Evolutionary conservation across 1,140 invertebrate genomes (phyloP).

Genomic region (Maniola jurtina): DNA sequence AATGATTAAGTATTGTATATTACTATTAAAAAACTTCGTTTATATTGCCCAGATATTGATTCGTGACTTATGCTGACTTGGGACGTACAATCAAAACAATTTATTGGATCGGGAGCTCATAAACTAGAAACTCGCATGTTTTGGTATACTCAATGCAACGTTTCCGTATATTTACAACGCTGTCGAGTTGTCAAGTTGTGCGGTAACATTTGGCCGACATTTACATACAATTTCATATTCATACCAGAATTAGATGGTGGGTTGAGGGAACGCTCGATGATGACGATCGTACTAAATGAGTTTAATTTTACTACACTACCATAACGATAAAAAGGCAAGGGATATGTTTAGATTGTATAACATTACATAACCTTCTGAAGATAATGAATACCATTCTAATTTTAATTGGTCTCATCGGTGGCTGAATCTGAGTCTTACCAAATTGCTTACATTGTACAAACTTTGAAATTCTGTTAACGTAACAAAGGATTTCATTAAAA

Average conservation of each 20-base stretch:
- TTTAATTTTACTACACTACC: neutral
- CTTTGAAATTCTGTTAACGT: constrained; percentile 24
- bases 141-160: constrained; percentile 53
- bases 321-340: neutral
- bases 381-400: neutral
- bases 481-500: constrained; percentile 42
- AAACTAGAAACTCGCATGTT: constrained; percentile 58
- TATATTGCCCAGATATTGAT: constrained; percentile 21
- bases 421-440: constrained; percentile 7
- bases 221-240: constrained; percentile 72
- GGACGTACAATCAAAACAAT: constrained; percentile 38
- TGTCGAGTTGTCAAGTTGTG: constrained; percentile 61
- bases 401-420: neutral
- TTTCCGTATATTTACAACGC: constrained; percentile 59
- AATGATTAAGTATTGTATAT: neutral
- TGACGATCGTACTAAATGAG: constrained; percentile 31
- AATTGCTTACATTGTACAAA: constrained; percentile 25
- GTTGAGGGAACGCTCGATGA: constrained; percentile 40
- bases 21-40: constrained; percentile 16
- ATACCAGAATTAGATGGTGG: constrained; percentile 62
- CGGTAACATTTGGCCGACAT: constrained; percentile 60
- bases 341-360: no score
- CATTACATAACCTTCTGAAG: no score
- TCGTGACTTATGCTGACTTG: constrained; percentile 8
- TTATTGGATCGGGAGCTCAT: constrained; percentile 48